These are phyloP conservation scores for Chrosomus eos DNA, from an alignment of 2,797 vertebrate genomes.

Conservation along the genomic window DNA sequence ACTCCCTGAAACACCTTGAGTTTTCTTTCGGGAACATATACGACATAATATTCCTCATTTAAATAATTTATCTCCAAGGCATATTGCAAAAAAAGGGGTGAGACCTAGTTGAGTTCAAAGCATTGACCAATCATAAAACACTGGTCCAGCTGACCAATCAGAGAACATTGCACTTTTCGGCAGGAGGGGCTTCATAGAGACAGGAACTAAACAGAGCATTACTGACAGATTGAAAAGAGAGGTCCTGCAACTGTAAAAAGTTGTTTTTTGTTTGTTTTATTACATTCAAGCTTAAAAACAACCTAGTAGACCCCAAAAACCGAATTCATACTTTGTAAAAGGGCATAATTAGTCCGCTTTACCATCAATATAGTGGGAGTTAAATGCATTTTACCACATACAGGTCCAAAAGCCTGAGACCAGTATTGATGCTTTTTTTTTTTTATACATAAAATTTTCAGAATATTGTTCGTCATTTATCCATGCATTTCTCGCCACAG, in stretches of 20 bases:
- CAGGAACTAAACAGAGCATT: neutral
- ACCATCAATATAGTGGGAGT: neutral
- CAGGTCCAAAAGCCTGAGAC: neutral
- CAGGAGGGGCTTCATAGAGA: neutral
- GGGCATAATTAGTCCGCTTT: neutral
- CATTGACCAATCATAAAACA: neutral
- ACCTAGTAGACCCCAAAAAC: too few relatives aligned
- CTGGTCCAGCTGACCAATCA: neutral
- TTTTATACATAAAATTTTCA: neutral
- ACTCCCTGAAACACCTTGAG: too few relatives aligned
- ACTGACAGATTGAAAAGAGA: neutral
- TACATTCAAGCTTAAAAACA: neutral
- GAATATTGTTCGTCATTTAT: neutral
- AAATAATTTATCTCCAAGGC: too few relatives aligned
- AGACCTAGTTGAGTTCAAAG: neutral
- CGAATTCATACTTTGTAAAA: neutral
- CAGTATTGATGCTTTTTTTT: too few relatives aligned
- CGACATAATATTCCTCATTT: neutral
- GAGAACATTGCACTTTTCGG: neutral
- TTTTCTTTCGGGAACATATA: neutral
- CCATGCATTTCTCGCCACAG: too few relatives aligned
- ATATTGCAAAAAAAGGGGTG: too few relatives aligned
- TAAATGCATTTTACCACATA: neutral
- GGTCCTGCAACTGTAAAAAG: too few relatives aligned
- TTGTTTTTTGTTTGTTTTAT: fast-evolving